phyloP scores from a whole-genome alignment of 2,797 vertebrate species.

The Hydrophis major region DNA sequence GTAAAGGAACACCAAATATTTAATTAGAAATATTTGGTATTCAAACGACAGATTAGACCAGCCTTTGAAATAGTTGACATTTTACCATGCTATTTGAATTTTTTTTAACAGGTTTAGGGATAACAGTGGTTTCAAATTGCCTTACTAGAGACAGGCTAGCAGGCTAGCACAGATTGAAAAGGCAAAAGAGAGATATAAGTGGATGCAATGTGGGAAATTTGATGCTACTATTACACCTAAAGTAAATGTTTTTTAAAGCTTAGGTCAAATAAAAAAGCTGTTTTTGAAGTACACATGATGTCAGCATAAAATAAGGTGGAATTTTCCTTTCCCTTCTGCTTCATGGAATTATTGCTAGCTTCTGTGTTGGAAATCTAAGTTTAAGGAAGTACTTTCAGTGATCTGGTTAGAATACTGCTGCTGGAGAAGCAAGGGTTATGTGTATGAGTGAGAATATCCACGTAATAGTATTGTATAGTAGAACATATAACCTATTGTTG shows the following conservation, averaged over 20 bases:
- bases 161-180: neutral
- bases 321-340: neutral
- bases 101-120: neutral
- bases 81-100: neutral
- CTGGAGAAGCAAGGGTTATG: neutral
- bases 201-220: neutral
- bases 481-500: neutral
- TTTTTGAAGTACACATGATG: neutral
- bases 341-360: neutral
- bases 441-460: neutral
- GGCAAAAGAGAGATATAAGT: neutral
- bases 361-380: neutral
- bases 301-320: conserved; percentile 5
- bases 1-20: neutral
- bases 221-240: neutral
- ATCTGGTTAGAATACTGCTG: neutral
- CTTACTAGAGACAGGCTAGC: too few species aligned
- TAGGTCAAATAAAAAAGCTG: neutral
- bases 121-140: neutral
- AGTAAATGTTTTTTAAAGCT: neutral
- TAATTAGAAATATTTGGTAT: neutral
- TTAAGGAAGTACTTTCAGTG: neutral
- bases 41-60: neutral
- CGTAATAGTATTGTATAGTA: neutral
- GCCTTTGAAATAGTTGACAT: neutral